These are phyloP conservation scores for Netelia fuscicornis DNA, from an alignment of 2,888 invertebrate genomes.

Conservation along the genomic window DNA sequence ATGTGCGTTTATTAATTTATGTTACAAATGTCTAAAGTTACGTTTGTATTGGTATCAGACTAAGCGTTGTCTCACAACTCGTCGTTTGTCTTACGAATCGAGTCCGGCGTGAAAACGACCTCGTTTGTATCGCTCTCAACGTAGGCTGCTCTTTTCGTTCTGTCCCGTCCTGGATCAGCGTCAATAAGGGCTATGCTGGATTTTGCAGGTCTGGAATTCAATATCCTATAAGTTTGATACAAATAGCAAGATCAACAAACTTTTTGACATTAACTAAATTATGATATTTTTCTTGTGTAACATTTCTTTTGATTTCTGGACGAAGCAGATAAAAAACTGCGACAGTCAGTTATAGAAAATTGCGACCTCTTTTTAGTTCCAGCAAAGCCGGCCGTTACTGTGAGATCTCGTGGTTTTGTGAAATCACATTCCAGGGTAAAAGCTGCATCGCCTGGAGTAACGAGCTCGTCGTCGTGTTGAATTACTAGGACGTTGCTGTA, in stretches of 20 bases:
- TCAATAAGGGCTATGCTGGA: conserved; percentile 76
- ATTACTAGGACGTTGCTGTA: conserved; percentile 88
- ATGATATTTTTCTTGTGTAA: too few relatives aligned
- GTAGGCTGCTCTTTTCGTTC: conserved; percentile 72
- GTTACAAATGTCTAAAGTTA: conserved; percentile 47
- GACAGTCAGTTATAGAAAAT: background rate
- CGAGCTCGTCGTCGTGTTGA: conserved; percentile 89
- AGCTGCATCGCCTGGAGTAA: conserved; percentile 89
- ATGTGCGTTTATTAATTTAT: conserved; percentile 38
- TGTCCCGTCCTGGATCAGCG: conserved; percentile 75
- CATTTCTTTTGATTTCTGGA: too few relatives aligned
- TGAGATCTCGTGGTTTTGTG: conserved; percentile 86
- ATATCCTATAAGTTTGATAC: background rate
- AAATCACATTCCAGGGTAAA: conserved; percentile 89
- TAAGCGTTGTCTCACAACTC: conserved; percentile 71
- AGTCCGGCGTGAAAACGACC: conserved; percentile 72
- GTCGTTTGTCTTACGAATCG: conserved; percentile 70
- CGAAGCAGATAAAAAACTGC: too few relatives aligned
- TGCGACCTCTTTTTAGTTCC: conserved; percentile 75
- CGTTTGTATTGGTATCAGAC: conserved; percentile 32
- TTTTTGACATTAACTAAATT: background rate
- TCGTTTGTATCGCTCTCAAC: conserved; percentile 73
- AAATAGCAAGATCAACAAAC: background rate
- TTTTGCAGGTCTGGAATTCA: conserved; percentile 66
- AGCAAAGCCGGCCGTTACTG: conserved; percentile 86